Evolutionary conservation across 2,888 invertebrate species (phyloP).

Genomic region (Sisyra terminalis): DNA sequence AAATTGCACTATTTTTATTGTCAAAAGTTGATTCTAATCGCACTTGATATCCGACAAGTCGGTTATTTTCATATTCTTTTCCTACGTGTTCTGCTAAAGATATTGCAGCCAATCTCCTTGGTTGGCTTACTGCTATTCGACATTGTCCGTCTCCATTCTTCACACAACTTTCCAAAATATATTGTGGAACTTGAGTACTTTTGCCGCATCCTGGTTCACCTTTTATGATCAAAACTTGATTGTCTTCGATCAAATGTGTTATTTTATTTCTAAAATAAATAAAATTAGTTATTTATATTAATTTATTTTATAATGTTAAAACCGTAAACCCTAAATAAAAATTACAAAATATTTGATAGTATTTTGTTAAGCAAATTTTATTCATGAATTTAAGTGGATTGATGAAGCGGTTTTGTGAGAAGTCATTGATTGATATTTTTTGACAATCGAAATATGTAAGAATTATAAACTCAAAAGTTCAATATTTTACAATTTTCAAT

Average conservation of each 20-base stretch:
- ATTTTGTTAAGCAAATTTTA: not conserved
- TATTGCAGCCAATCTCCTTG: constrained; percentile 50
- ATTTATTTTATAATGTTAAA: constrained; percentile 14
- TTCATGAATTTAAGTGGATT: not conserved
- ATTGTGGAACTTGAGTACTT: constrained; percentile 52
- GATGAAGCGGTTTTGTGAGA: too few species aligned
- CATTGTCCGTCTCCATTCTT: constrained; percentile 25
- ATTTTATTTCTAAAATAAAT: constrained; percentile 28
- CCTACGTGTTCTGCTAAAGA: constrained; percentile 49
- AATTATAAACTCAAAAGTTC: too few species aligned
- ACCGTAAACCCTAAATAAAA: constrained; percentile 14
- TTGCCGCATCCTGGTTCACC: constrained; percentile 63
- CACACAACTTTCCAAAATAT: constrained; percentile 35
- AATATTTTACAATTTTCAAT: too few species aligned
- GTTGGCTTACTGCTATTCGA: constrained; percentile 45
- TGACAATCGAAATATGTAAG: too few species aligned
- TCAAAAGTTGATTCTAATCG: constrained; percentile 36
- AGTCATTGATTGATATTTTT: too few species aligned
- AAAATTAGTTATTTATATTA: constrained; percentile 6
- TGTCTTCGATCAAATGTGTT: constrained; percentile 29
- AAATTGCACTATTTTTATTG: constrained; percentile 35
- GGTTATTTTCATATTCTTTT: constrained; percentile 41
- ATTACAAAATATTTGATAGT: too few species aligned
- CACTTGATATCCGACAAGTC: constrained; percentile 50
- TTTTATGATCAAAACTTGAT: constrained; percentile 40